These are phyloP conservation scores for Julus scanicus DNA, from an alignment of 2,888 invertebrate species.

Conservation along the genomic window DNA sequence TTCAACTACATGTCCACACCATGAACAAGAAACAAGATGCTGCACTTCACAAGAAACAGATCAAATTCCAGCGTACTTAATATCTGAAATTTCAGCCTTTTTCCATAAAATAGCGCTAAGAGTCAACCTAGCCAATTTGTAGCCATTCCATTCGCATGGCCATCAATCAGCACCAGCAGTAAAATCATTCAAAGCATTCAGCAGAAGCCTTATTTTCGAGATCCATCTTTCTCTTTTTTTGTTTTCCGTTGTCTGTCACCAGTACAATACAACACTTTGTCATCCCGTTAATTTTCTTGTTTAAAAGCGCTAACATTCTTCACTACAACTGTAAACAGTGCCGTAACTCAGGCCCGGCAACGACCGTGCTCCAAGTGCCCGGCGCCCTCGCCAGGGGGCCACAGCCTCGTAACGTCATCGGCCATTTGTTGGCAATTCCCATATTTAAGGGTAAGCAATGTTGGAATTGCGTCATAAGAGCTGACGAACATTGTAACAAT, in stretches of 20 bases:
- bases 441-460: background rate
- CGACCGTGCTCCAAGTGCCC: background rate
- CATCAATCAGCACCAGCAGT: background rate
- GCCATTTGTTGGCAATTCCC: background rate
- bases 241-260: background rate
- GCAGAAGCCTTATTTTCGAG: background rate
- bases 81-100: background rate
- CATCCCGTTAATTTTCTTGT: constrained; percentile 10
- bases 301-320: background rate
- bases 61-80: background rate
- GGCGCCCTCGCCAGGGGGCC: background rate
- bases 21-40: too few species aligned
- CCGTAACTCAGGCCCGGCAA: background rate
- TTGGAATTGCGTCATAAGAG: background rate
- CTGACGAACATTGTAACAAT: background rate
- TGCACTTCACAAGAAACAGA: background rate
- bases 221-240: background rate
- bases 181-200: constrained; percentile 2
- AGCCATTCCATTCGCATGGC: background rate
- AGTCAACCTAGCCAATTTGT: background rate
- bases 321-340: background rate
- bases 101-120: background rate
- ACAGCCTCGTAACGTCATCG: background rate
- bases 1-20: too few species aligned
- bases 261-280: constrained; percentile 5